Base-by-base conservation (phyloP, 2,797 vertebrate species). In the Protonibea diacanthus region DNA sequence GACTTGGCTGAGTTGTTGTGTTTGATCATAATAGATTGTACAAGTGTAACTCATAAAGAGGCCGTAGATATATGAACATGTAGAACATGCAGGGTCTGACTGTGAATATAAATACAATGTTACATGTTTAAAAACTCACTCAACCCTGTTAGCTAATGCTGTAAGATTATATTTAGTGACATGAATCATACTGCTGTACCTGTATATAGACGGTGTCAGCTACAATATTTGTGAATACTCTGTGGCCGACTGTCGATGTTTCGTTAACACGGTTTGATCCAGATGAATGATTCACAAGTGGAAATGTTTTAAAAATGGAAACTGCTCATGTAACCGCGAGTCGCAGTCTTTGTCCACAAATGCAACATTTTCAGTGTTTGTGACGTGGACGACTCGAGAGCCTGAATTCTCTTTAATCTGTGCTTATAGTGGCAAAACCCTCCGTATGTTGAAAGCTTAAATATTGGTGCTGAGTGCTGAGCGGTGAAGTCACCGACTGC, bases 401-500 rank as follows among this genome's bases (percentile, higher is more conserved):
- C 57, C 66, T 48, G 17, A 67, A 74, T 81, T 49, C 40, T 38
- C 68, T 57, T 49, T 81, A 82, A 76, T 72, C 67, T 75, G 82
- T 67, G 76, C 82, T 87, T 88, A 89, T 78, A 86, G 81, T 56
- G 78, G 82, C 78, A 65, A 65, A 74, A 59, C 76, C 78, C 79
- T 82, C 69, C 11, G 12, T 40, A 21, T 57, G 81, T 45, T 45
- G 77, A 81, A 71, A 86, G 76, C 29, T 68, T 80, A 73, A 84
- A 86, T 83, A 76, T 83, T 79, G 71, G 75, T 52, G 84, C 55
- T 59, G 90, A 88, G 83, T 27, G 70, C 72, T 44, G 71, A 79
- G 75, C 33, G 73, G 78, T 87, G 89, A 91, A 89, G 91, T 92
- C 91, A 91, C 71, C 47, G 74, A 58, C 86, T 67, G 78, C 81